Conservation (phyloP, 1,140 invertebrate genomes). For the Meloidogyne exigua region DNA sequence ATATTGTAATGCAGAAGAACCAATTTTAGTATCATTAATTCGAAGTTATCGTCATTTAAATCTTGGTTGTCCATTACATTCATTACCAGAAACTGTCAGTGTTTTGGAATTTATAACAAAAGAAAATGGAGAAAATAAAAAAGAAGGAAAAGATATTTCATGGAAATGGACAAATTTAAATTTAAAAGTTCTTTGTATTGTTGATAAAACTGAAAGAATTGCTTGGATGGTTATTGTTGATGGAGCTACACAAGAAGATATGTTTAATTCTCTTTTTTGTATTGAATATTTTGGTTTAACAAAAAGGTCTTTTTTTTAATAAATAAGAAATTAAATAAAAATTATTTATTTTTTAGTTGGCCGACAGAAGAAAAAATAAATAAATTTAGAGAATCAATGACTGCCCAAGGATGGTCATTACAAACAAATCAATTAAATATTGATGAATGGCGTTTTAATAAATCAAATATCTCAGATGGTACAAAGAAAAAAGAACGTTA, state of each 20-base stretch:
- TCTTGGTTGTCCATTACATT: conserved; percentile 10
- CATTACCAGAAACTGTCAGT: not conserved
- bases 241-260: conserved; percentile 3
- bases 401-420: conserved; percentile 26
- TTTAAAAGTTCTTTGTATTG: not conserved
- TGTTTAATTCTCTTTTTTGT: conserved; percentile 26
- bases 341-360: conserved; percentile 15
- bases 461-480: not conserved
- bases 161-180: conserved; percentile 5
- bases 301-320: not conserved
- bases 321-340: not conserved
- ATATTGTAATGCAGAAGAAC: conserved; percentile 12
- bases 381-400: conserved; percentile 30
- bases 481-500: not conserved
- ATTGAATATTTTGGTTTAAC: conserved; percentile 8
- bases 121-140: not conserved
- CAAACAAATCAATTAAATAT: conserved; percentile 34
- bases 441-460: conserved; percentile 44
- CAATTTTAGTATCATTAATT: conserved; percentile 9
- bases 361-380: conserved; percentile 3
- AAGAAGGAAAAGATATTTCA: not conserved
- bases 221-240: conserved; percentile 10
- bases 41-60: not conserved
- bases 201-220: not conserved
- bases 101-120: not conserved